These are phyloP conservation scores for Dasyprocta punctata DNA, from an alignment of 2,113 vertebrate species.

Conservation along the genomic window DNA sequence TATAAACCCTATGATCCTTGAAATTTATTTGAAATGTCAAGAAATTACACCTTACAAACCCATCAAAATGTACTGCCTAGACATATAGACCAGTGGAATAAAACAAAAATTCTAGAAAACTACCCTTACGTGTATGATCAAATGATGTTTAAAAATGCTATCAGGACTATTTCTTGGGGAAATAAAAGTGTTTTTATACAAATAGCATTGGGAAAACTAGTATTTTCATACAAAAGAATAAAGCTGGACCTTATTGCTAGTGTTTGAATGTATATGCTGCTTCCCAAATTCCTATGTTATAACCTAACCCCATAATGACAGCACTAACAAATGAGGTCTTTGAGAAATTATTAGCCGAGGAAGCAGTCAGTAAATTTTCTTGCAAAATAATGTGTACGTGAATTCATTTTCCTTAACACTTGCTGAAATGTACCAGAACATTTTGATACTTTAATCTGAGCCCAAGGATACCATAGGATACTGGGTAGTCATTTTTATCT, in stretches of 20 bases:
- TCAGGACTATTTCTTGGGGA: not conserved
- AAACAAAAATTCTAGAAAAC: not conserved
- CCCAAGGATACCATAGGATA: not conserved
- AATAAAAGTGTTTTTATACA: not conserved
- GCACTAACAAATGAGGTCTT: not conserved
- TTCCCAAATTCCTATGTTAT: not conserved
- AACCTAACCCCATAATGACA: not conserved
- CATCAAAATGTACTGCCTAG: not conserved
- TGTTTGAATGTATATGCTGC: no score
- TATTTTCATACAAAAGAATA: not conserved
- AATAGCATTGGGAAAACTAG: not conserved
- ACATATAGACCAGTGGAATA: not conserved
- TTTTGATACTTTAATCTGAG: not conserved
- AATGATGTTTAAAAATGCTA: not conserved
- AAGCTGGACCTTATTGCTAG: not conserved
- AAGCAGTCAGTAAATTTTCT: not conserved
- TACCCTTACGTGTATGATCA: not conserved
- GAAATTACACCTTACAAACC: not conserved
- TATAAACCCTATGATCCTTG: not conserved
- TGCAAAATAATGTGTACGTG: not conserved
- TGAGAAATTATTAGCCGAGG: not conserved
- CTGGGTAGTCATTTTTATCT: not conserved
- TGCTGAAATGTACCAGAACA: not conserved
- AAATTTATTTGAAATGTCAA: not conserved
- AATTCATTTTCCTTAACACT: not conserved